These are phyloP conservation scores for Apodemia zela DNA, from an alignment of 2,888 invertebrate species.

Conservation along the genomic window DNA sequence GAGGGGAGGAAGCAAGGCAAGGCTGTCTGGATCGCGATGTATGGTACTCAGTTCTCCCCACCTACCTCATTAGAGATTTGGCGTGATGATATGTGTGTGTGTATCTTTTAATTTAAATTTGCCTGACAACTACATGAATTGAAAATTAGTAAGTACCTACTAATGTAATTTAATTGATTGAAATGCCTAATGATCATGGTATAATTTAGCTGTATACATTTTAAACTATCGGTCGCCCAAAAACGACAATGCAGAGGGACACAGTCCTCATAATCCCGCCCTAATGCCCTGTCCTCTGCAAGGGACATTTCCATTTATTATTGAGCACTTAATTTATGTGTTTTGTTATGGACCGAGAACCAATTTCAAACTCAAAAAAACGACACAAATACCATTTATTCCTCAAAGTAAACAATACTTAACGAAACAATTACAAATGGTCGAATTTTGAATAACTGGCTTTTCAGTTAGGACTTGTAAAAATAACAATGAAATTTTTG, in stretches of 20 bases:
- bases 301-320: constrained; percentile 82
- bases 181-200: not conserved
- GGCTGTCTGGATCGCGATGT: no score
- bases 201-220: constrained; percentile 11
- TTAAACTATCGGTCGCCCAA: constrained; percentile 26
- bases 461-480: constrained; percentile 36
- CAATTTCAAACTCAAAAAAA: constrained; percentile 46
- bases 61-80: no score
- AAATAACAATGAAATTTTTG: constrained; percentile 42
- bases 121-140: not conserved
- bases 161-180: not conserved
- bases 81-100: no score
- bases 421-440: constrained; percentile 27
- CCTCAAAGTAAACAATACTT: constrained; percentile 32
- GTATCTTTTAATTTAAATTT: no score
- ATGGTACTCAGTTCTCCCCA: no score
- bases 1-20: no score
- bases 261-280: constrained; percentile 76
- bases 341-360: constrained; percentile 80
- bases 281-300: constrained; percentile 80
- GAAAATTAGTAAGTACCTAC: not conserved
- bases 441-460: constrained; percentile 28
- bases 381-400: constrained; percentile 31
- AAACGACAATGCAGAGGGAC: constrained; percentile 57
- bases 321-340: constrained; percentile 82